These are phyloP conservation scores for Zosterops japonicus DNA, from an alignment of 2,113 vertebrate species.

Conservation along the genomic window DNA sequence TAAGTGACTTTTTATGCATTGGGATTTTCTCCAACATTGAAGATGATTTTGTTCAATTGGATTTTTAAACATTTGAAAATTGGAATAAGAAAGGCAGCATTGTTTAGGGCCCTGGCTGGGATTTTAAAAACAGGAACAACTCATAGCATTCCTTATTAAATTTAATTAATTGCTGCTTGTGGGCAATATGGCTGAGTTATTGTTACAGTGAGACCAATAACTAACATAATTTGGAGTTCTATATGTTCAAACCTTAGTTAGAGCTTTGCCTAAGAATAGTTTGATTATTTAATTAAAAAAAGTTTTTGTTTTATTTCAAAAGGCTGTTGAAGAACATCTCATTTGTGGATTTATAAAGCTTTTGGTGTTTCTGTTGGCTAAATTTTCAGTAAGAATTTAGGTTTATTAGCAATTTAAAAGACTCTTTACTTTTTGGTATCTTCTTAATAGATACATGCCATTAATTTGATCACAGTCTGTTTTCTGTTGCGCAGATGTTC, in stretches of 20 bases:
- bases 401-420: neutral
- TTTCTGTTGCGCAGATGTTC: constrained; percentile 52
- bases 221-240: constrained; percentile 4
- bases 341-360: neutral
- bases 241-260: neutral
- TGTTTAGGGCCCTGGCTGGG: constrained; percentile 10
- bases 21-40: neutral
- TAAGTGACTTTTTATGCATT: constrained; percentile 21
- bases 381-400: neutral
- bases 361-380: neutral
- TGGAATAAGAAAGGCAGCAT: constrained; percentile 15
- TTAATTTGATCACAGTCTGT: constrained; percentile 33
- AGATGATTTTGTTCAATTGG: constrained; percentile 4
- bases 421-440: neutral
- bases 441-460: neutral
- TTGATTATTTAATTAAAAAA: neutral
- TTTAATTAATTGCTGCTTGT: constrained; percentile 44
- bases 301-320: neutral
- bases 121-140: constrained; percentile 21
- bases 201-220: constrained; percentile 44
- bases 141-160: constrained; percentile 27
- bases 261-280: neutral
- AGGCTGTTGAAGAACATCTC: neutral
- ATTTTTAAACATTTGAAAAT: constrained; percentile 31
- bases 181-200: constrained; percentile 29